Base-by-base conservation (phyloP, 2,113 vertebrate genomes). In the Carettochelys insculpta region DNA sequence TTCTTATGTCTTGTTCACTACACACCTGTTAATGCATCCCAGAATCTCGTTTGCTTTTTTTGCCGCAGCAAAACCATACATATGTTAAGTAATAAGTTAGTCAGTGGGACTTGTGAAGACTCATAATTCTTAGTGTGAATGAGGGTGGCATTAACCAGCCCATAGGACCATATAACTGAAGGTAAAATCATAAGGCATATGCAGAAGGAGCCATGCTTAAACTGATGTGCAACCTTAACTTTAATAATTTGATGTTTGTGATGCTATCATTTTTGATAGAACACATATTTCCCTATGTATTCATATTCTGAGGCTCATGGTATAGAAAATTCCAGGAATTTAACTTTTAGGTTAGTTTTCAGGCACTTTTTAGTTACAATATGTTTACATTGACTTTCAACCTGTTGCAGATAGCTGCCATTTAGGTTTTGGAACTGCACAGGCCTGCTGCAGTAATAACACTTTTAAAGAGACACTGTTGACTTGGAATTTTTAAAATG, bases 101-200 rank as follows among this genome's bases (percentile, higher is more conserved):
- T 77, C 92, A 89, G 89, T 48, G 82, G 45, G 79, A 93, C 80
- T 90, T 88, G 71, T 83, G 61, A 76, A 89, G 43, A 1, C 82
- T 71, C 87, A 54, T 58, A 76, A n/a, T 58, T 10, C 58, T 86
- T 85, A 48, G 77, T 87, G 80, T 82, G 83, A 52, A 65, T 34
- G 76, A n/a, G 1, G 80, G 20, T 77, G 71, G 80, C 54, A 8
- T 79, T 94, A 75, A 38, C 53, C 87, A 79, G 14, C 77, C 80
- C 87, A 53, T 8, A 43, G 50, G 89, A 84, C 58, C 25, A 56
- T 56, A 71, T 81, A 54, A 75, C 56, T 58, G 61, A 84, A 68
- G 95, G 87, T 34, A 51, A 83, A 51, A n/a, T 87, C 65, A 13
- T 4, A 77, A 68, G 47, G 77, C 13, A 34, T 87, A 2, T 52